These are phyloP conservation scores for Eulemur coronatus DNA, from an alignment of 2,797 vertebrate genomes.

Conservation along the genomic window DNA sequence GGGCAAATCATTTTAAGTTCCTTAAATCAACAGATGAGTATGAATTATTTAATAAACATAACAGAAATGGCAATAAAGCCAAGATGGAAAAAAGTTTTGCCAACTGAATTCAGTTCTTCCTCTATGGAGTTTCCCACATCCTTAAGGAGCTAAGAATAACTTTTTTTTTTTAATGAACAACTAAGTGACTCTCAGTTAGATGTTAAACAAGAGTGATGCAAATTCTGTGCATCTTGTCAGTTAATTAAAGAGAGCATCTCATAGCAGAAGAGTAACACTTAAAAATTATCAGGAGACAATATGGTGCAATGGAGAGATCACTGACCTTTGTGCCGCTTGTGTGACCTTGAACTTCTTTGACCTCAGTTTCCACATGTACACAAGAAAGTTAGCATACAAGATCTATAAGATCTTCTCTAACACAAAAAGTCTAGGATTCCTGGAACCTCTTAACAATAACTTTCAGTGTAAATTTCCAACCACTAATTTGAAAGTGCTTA, in stretches of 20 bases:
- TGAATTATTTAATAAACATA: constrained; percentile 10
- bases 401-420: neutral
- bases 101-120: neutral
- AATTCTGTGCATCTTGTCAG: neutral
- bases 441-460: neutral
- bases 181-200: neutral
- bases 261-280: neutral
- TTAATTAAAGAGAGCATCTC: neutral
- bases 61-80: constrained; percentile 9
- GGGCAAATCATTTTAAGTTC: neutral
- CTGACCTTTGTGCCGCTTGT: neutral
- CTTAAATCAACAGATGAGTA: neutral
- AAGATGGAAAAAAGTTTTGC: neutral
- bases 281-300: neutral
- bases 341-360: neutral
- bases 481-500: constrained; percentile 10
- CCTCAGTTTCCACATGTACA: neutral
- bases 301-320: neutral
- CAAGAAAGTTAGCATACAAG: neutral
- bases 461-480: neutral
- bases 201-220: neutral
- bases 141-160: neutral
- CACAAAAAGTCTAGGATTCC: neutral
- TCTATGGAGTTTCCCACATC: neutral
- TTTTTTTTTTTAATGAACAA: neutral